Evolutionary conservation across 2,113 vertebrate species (phyloP).

Genomic region (Embiotoca jacksoni): DNA sequence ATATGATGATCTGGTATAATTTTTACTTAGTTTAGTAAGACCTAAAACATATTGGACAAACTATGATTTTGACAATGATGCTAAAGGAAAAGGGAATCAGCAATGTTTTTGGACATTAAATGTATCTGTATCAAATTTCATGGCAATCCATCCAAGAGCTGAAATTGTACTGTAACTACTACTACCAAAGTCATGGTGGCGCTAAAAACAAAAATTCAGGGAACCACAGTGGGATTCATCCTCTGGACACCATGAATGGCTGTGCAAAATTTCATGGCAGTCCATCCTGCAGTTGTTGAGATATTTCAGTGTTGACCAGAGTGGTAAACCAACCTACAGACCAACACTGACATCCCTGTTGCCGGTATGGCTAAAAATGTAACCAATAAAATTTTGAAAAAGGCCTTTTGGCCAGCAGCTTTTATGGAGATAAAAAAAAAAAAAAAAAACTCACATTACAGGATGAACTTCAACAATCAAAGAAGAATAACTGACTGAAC

Average conservation of each 20-base stretch:
- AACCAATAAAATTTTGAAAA: not conserved
- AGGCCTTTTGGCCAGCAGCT: not conserved
- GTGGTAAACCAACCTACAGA: too few relatives aligned
- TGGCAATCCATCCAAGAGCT: not conserved
- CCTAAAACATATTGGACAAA: too few relatives aligned
- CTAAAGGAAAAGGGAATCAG: too few relatives aligned
- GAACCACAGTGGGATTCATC: not conserved
- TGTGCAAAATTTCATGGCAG: not conserved
- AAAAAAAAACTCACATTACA: constrained; percentile 1
- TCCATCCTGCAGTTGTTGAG: not conserved
- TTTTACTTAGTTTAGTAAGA: not conserved
- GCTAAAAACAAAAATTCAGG: not conserved
- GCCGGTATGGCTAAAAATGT: not conserved
- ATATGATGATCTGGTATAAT: not conserved
- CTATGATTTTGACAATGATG: too few relatives aligned
- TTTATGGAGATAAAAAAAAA: not conserved
- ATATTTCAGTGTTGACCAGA: not conserved
- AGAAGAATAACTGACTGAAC: not conserved
- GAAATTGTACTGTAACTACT: not conserved
- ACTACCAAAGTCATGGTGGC: too few relatives aligned
- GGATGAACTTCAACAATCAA: not conserved
- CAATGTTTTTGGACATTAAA: too few relatives aligned
- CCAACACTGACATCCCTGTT: not conserved
- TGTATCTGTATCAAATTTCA: too few relatives aligned
- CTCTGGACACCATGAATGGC: not conserved